phyloP scores from a whole-genome alignment of 2,797 vertebrate genomes.

The Streptopelia turtur region DNA sequence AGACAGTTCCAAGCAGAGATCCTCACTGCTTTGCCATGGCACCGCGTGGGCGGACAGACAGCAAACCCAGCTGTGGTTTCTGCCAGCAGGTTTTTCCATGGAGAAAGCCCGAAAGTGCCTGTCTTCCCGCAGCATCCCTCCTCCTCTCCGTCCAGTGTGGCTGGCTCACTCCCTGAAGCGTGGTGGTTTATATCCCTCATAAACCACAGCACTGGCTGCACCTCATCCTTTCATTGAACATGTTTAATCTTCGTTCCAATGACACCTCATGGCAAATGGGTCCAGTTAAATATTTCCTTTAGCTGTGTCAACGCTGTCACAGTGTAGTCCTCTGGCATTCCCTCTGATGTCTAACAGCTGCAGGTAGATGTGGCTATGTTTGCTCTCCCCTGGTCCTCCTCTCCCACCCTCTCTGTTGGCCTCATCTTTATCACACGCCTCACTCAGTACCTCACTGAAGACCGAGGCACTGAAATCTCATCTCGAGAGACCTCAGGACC shows the following conservation, averaged over 20 bases:
- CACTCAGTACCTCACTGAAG: not conserved
- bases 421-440: not conserved
- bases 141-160: fast-evolving
- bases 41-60: fast-evolving
- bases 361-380: fast-evolving
- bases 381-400: not conserved
- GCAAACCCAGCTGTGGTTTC: not conserved
- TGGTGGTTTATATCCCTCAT: not conserved
- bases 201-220: not conserved
- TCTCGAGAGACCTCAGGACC: not conserved
- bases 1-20: fast-evolving
- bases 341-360: not conserved
- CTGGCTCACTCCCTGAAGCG: fast-evolving
- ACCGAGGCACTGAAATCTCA: not conserved
- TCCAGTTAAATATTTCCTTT: not conserved
- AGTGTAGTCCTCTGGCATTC: not conserved
- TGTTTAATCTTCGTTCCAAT: not conserved
- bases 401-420: not conserved
- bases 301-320: fast-evolving
- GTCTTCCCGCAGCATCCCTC: not conserved
- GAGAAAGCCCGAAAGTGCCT: not conserved
- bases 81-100: not conserved
- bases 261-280: not conserved
- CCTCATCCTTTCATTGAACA: not conserved
- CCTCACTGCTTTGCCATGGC: not conserved